Percentiles rank a stretch among this genome's conserved stretches.
phyloP scores from a whole-genome alignment of 2,113 vertebrate genomes.

The Lonchura striata region DNA sequence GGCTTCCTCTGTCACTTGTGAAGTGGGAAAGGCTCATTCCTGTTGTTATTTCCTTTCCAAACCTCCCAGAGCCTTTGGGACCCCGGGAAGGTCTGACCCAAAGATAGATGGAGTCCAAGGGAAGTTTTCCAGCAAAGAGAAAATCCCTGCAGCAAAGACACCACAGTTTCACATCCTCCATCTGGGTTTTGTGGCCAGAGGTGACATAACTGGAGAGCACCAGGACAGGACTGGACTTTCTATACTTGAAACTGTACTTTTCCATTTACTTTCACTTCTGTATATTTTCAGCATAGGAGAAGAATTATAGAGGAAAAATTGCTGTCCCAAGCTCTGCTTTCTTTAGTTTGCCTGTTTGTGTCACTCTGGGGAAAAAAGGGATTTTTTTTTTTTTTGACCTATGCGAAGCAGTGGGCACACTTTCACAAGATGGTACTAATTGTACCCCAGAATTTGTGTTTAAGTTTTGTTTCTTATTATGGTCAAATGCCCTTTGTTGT shows the following conservation, averaged over 20 bases:
- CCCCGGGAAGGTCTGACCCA: background rate
- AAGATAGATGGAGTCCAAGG: background rate
- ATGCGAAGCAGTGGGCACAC: background rate
- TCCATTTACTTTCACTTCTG: background rate
- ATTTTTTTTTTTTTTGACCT: background rate
- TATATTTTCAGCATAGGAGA: background rate
- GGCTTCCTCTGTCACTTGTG: background rate
- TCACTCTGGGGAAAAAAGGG: background rate
- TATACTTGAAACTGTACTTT: background rate
- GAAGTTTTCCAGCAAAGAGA: background rate
- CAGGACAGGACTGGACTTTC: background rate
- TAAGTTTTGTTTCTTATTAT: background rate
- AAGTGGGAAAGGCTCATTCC: background rate
- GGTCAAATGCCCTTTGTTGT: background rate
- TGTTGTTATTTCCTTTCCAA: background rate
- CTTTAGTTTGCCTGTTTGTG: background rate
- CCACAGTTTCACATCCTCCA: background rate
- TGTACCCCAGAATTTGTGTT: background rate
- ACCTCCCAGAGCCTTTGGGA: background rate
- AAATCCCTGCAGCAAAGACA: background rate
- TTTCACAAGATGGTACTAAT: fast-evolving
- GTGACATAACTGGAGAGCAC: background rate
- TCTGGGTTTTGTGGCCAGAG: background rate
- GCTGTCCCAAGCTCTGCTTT: background rate
- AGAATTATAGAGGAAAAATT: background rate